A percentile compares a stretch with the other conserved stretches of the same genome.
Evolutionary conservation across 2,888 invertebrate genomes (phyloP).

Genomic region (Biston betularia): DNA sequence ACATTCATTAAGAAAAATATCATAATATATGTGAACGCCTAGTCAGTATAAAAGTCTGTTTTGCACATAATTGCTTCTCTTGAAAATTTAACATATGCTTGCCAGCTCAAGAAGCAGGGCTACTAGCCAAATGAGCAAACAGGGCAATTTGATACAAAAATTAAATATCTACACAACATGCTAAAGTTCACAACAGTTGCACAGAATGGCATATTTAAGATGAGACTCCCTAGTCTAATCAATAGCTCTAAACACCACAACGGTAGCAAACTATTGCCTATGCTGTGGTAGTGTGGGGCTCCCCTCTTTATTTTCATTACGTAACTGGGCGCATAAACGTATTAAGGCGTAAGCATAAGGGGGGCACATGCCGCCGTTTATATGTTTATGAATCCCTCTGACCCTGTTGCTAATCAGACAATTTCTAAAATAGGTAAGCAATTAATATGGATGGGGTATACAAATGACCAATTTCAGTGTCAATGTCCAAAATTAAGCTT

Average conservation of each 20-base stretch:
- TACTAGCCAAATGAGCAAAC: no score
- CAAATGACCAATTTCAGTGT: no score
- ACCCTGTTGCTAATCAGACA: neutral
- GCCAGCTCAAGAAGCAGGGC: no score
- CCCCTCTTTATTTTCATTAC: constrained; percentile 52
- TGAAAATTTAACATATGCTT: no score
- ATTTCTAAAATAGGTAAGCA: neutral
- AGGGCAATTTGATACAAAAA: no score
- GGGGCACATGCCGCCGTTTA: neutral
- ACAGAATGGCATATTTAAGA: constrained; percentile 4
- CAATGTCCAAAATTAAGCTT: no score
- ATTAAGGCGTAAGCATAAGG: neutral
- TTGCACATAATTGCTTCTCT: no score
- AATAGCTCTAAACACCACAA: constrained; percentile 13
- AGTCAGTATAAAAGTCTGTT: no score
- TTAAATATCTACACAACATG: neutral
- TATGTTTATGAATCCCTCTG: neutral
- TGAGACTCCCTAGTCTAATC: constrained; percentile 41
- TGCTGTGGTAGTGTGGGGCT: constrained; percentile 38
- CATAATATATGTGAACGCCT: no score
- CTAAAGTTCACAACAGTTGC: neutral
- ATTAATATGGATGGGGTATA: no score
- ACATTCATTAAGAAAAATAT: no score
- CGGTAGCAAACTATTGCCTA: constrained; percentile 5
- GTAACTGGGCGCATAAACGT: constrained; percentile 33